A percentile compares a stretch with the other conserved stretches of the same genome.
Conservation (phyloP, 1,140 invertebrate species). For the Chrysopa pallens region DNA sequence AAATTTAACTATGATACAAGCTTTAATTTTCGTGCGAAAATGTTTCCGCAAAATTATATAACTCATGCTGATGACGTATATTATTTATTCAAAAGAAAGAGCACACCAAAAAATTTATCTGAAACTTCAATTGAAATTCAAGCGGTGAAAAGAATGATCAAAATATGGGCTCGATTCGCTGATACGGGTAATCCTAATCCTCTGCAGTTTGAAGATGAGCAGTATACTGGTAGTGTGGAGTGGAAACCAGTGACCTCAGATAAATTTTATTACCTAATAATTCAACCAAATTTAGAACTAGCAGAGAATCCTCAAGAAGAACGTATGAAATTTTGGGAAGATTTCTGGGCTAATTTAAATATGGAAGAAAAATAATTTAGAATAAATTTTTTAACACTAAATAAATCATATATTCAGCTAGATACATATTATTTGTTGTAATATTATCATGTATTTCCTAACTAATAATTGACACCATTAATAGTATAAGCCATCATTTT, state of each 20-base stretch:
- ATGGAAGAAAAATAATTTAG: too few species aligned
- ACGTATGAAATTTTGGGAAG: conserved; percentile 21
- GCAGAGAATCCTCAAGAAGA: conserved; percentile 17
- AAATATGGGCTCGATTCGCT: conserved; percentile 28
- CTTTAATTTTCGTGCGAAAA: background rate
- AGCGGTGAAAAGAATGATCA: conserved; percentile 8
- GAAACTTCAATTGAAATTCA: conserved; percentile 9
- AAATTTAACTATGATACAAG: conserved; percentile 26
- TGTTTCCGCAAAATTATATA: conserved; percentile 22
- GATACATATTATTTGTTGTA: too few species aligned
- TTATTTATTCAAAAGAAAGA: conserved; percentile 33
- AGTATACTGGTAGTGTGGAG: conserved; percentile 1
- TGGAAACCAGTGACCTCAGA: conserved; percentile 17
- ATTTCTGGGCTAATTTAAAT: background rate
- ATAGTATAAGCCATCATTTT: too few species aligned
- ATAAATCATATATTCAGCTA: too few species aligned
- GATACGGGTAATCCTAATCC: conserved; percentile 21
- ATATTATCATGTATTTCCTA: too few species aligned
- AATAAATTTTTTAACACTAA: too few species aligned
- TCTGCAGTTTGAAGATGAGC: background rate
- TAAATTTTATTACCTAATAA: conserved; percentile 16
- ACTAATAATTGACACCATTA: too few species aligned
- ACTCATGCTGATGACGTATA: conserved; percentile 40
- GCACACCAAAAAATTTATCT: conserved; percentile 21
- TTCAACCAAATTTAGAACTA: conserved; percentile 15